Percentiles rank a stretch among this genome's conserved stretches.
Conservation (phyloP, 2,113 vertebrate species). For the Accipiter cooperii region DNA sequence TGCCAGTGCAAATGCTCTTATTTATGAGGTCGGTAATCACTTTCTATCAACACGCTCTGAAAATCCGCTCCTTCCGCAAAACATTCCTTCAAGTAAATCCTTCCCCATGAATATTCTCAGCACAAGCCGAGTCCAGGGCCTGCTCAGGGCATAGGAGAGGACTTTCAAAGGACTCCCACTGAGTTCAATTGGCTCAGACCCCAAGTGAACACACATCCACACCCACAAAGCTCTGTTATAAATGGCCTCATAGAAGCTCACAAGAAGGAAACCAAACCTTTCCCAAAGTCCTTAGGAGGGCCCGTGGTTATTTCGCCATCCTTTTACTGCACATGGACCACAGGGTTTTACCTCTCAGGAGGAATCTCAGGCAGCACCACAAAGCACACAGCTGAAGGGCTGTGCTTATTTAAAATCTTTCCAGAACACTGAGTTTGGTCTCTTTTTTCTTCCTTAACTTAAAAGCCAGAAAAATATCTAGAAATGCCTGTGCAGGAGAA, state of each 20-base stretch:
- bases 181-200: background rate
- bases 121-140: background rate
- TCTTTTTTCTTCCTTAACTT: background rate
- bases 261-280: background rate
- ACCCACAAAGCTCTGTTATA: background rate
- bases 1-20: slow-evolving; percentile 18
- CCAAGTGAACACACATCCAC: background rate
- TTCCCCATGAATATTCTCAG: background rate
- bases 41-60: background rate
- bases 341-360: background rate
- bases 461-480: background rate
- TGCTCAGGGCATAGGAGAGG: background rate
- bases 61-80: slow-evolving; percentile 4
- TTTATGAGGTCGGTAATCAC: slow-evolving; percentile 10
- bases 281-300: background rate
- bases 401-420: background rate
- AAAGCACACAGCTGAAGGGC: background rate
- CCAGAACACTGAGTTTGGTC: background rate
- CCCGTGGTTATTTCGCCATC: background rate
- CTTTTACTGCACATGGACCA: background rate
- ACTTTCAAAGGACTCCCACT: slow-evolving; percentile 30
- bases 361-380: background rate
- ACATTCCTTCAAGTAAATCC: background rate
- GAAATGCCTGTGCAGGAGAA: slow-evolving; percentile 11
- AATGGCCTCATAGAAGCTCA: background rate